Evolutionary conservation across 2,888 invertebrate species (phyloP).

Genomic region (Fragum sueziense): DNA sequence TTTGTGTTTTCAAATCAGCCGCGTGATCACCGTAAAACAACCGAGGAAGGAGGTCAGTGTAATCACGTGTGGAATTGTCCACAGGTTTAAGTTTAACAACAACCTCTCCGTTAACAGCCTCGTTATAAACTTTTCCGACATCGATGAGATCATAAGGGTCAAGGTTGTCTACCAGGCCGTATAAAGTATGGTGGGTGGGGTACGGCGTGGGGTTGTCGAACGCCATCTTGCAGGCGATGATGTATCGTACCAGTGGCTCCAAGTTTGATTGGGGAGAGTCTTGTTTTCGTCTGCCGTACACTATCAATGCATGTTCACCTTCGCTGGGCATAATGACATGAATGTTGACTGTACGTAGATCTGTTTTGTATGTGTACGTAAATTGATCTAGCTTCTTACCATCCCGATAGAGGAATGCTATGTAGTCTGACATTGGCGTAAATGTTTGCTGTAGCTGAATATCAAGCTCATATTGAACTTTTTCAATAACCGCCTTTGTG

Average conservation of each 20-base stretch:
- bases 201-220: constrained; percentile 34
- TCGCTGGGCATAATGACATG: constrained; percentile 32
- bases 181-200: constrained; percentile 37
- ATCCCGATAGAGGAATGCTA: constrained; percentile 44
- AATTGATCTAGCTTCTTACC: constrained; percentile 45
- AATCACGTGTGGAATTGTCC: not conserved
- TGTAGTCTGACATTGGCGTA: constrained; percentile 27
- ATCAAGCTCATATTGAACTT: constrained; percentile 41
- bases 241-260: constrained; percentile 50
- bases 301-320: constrained; percentile 32
- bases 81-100: constrained; percentile 34
- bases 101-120: constrained; percentile 42
- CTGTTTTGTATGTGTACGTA: constrained; percentile 39
- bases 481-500: constrained; percentile 29
- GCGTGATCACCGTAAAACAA: constrained; percentile 40
- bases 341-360: constrained; percentile 29
- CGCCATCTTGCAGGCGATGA: constrained; percentile 34
- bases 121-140: constrained; percentile 27
- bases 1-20: constrained; percentile 37
- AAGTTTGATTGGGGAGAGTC: constrained; percentile 37
- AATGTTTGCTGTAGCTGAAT: constrained; percentile 34
- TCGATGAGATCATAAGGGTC: constrained; percentile 31
- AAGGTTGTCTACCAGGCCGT: constrained; percentile 36
- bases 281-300: constrained; percentile 45
- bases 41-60: constrained; percentile 31